phyloP scores from a whole-genome alignment of 2,113 vertebrate species.

The Gopherus flavomarginatus region DNA sequence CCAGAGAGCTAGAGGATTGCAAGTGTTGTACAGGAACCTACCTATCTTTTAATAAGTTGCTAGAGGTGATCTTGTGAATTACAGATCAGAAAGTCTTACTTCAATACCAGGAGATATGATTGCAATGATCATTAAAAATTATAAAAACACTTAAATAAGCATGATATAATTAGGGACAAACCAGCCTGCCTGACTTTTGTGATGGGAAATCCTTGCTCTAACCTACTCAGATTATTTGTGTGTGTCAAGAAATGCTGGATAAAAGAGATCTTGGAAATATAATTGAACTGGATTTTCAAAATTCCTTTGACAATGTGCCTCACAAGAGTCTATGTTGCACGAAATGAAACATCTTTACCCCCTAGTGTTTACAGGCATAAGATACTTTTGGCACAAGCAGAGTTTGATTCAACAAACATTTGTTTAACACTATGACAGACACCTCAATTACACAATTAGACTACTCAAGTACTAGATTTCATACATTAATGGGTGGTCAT shows the following conservation, averaged over 20 bases:
- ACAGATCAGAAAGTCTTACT: not conserved
- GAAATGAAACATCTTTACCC: not conserved
- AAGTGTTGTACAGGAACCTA: not conserved
- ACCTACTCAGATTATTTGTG: not conserved
- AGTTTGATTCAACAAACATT: conserved; percentile 26
- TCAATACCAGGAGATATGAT: not conserved
- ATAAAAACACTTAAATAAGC: not conserved
- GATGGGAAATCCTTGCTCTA: not conserved
- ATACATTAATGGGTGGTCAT: conserved; percentile 17
- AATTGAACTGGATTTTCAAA: not conserved
- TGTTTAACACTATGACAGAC: not conserved
- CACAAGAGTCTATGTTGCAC: not conserved
- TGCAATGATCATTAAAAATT: not conserved
- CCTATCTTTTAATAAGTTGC: not conserved
- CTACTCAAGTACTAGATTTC: not conserved
- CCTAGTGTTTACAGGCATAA: not conserved
- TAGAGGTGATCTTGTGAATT: not conserved
- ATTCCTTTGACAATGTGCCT: not conserved
- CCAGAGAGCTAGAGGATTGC: not conserved
- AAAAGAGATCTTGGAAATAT: not conserved
- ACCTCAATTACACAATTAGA: not conserved
- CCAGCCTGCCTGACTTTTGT: not conserved
- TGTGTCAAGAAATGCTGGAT: not conserved
- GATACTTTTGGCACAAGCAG: not conserved
- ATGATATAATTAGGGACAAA: not conserved